phyloP scores from a whole-genome alignment of 2,888 invertebrate species.

The Eupithecia dodoneata region DNA sequence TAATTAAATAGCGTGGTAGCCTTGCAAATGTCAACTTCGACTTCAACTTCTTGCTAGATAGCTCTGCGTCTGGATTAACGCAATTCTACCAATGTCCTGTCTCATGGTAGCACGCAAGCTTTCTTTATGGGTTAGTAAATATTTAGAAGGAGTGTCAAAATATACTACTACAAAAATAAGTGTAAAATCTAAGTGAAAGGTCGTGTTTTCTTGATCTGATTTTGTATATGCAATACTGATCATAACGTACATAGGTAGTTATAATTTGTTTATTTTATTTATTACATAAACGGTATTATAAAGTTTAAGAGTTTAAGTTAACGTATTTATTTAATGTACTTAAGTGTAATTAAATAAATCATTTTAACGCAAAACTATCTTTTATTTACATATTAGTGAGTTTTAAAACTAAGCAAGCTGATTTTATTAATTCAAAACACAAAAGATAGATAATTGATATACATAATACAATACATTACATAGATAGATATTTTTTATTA shows the following conservation, averaged over 20 bases:
- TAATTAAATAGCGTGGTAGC: too few relatives aligned
- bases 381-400: not conserved
- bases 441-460: too few relatives aligned
- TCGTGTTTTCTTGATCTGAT: not conserved
- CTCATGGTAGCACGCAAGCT: too few relatives aligned
- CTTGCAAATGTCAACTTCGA: too few relatives aligned
- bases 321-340: constrained; percentile 17
- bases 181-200: not conserved
- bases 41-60: too few relatives aligned
- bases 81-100: too few relatives aligned
- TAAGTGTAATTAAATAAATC: constrained; percentile 24
- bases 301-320: constrained; percentile 1
- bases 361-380: constrained; percentile 12
- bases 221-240: not conserved
- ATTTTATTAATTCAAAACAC: too few relatives aligned
- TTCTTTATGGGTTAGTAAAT: too few relatives aligned
- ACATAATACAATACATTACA: too few relatives aligned
- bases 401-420: not conserved
- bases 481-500: too few relatives aligned
- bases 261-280: not conserved
- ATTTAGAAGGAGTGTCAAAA: too few relatives aligned
- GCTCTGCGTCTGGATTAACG: too few relatives aligned
- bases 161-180: not conserved
- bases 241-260: not conserved
- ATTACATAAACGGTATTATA: constrained; percentile 4